Base-by-base conservation (phyloP, 2,113 vertebrate species). In the Strigops habroptila region DNA sequence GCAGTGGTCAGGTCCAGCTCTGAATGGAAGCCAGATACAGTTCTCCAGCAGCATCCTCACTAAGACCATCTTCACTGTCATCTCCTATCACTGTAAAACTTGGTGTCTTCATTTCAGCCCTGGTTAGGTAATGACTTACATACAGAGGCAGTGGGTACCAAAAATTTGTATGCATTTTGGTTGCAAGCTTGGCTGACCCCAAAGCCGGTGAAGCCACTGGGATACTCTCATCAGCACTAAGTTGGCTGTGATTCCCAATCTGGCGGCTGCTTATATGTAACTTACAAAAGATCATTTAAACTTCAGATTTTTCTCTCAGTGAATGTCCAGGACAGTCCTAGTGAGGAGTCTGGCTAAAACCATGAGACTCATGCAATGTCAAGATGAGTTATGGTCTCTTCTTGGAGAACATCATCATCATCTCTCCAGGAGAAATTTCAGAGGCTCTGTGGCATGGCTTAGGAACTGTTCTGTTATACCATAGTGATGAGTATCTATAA, bases 371-470 rank as follows among this genome's bases (percentile, higher is more conserved):
- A 10, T 2, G 1, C 7, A 25, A 46, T 48, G 24, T 21, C 31
- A 35, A 14, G 46, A 18, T 6, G 51, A 75, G 21, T 41, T 48
- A 18, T 27, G 48, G 13, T 25, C 9, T 68, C 39, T 24, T 52
- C 43, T 28, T 46, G 67, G n/a, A 73, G 74, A 73, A 8, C 0
- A 3, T 21, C 28, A 52, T 2, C 21, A 48, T 48, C 48, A 5
- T 23, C 12, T 31, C 62, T 55, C 24, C 44, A 21, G 64, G 5
- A 69, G 33, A 37, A 46, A 46, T 53, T 37, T 46, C 67, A 64
- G 53, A 74, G 48, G 17, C 12, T 1, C 25, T 0, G 1, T 22
- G 49, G 14, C 70, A 55, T 0, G 0, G 27, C 1, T 30, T 4
- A n/a, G 77, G 39, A 78, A 4, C 25, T 41, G 25, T 6, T 65